phyloP scores from a whole-genome alignment of 2,113 vertebrate species.

The Paradisaea rubra region DNA sequence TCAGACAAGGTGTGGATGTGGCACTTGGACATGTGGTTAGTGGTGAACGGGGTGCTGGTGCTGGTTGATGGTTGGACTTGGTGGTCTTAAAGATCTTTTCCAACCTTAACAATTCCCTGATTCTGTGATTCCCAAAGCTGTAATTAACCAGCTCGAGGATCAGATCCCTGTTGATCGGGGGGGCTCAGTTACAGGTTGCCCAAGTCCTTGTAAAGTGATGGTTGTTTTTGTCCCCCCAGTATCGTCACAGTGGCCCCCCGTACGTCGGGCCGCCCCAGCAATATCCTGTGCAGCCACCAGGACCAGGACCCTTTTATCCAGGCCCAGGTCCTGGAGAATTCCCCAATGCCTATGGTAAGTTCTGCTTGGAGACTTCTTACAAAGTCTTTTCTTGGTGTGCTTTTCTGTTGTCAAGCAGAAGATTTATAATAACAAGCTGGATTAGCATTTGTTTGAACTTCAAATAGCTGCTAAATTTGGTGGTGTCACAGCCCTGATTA shows the following conservation, averaged over 20 bases:
- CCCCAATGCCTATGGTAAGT: constrained; percentile 89
- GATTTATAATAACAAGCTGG: not conserved
- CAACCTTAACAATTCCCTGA: not conserved
- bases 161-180: not conserved
- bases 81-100: not conserved
- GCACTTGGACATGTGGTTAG: not conserved
- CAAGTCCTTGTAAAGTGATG: not conserved
- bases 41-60: not conserved
- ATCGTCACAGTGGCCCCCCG: constrained; percentile 86
- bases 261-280: constrained; percentile 93
- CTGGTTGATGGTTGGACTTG: not conserved
- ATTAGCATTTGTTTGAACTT: constrained; percentile 10
- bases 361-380: not conserved
- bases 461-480: not conserved
- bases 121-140: not conserved
- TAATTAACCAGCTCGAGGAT: not conserved
- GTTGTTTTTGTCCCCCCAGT: constrained; percentile 67
- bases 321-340: constrained; percentile 95
- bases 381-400: not conserved
- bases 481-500: not conserved
- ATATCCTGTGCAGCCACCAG: constrained; percentile 90
- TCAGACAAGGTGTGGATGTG: not conserved
- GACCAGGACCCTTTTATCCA: constrained; percentile 90
- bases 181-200: not conserved
- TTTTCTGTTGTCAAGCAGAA: not conserved